A percentile compares a stretch with the other conserved stretches of the same genome.
phyloP scores from a whole-genome alignment of 2,113 vertebrate genomes.

The Nycticryphes semicollaris region DNA sequence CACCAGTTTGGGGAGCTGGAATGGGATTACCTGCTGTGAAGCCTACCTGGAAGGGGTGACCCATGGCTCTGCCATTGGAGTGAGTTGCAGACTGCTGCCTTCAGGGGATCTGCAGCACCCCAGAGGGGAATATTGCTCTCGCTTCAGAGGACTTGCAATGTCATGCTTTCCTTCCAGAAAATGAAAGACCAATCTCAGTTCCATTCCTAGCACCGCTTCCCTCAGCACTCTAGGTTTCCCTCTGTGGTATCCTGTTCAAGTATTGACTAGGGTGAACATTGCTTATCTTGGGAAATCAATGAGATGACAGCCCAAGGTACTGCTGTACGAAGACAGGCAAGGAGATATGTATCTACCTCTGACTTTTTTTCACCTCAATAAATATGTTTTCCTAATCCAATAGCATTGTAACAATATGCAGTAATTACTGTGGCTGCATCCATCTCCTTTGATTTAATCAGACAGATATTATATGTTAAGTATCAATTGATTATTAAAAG shows the following conservation, averaged over 20 bases:
- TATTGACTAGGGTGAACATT: conserved; percentile 8
- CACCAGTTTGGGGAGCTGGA: background rate
- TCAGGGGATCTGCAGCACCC: background rate
- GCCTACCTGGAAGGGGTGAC: background rate
- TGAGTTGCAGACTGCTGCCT: background rate
- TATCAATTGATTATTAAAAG: conserved; percentile 70
- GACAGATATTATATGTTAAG: conserved; percentile 58
- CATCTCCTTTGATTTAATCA: conserved; percentile 69
- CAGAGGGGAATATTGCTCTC: background rate
- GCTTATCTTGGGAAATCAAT: conserved; percentile 42
- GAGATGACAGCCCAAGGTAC: conserved; percentile 22
- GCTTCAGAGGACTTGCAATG: background rate
- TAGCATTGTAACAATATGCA: conserved; percentile 26
- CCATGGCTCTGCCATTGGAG: fast-evolving
- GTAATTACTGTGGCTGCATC: conserved; percentile 49
- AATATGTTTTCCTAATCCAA: conserved; percentile 35
- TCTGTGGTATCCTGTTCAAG: background rate
- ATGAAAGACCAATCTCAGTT: background rate
- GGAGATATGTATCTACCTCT: conserved; percentile 45
- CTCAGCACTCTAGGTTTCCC: conserved; percentile 18
- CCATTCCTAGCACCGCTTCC: background rate
- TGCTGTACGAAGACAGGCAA: conserved; percentile 28
- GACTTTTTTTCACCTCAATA: conserved; percentile 35
- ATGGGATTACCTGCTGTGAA: fast-evolving
- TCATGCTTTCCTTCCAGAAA: background rate